These are phyloP conservation scores for Andrena hattorfiana DNA, from an alignment of 2,888 invertebrate genomes.

Conservation along the genomic window DNA sequence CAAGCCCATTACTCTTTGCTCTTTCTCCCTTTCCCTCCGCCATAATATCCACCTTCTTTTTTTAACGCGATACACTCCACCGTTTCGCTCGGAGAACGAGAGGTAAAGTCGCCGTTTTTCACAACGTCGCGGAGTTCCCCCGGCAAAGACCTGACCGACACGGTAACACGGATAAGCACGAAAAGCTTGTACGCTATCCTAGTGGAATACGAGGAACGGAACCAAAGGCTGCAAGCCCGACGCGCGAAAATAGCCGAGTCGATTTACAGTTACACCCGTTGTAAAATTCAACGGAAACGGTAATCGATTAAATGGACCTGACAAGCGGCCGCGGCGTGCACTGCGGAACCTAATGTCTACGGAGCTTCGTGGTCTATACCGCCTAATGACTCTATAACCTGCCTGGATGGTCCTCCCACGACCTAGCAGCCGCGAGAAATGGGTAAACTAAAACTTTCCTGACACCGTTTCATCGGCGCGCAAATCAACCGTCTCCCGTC, in stretches of 20 bases:
- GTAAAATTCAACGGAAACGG: constrained; percentile 60
- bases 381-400: constrained; percentile 66
- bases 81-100: constrained; percentile 21
- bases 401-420: constrained; percentile 46
- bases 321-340: constrained; percentile 42
- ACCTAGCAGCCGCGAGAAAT: constrained; percentile 33
- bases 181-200: too few species aligned
- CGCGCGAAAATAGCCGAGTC: constrained; percentile 38
- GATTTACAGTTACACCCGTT: constrained; percentile 36
- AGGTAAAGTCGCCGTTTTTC: constrained; percentile 20
- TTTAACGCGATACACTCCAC: constrained; percentile 43
- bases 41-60: constrained; percentile 42
- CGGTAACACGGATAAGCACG: neutral
- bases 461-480: neutral
- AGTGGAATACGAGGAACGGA: neutral
- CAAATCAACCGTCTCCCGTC: constrained; percentile 37
- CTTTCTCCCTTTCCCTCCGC: constrained; percentile 42
- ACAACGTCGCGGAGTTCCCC: constrained; percentile 8
- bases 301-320: constrained; percentile 67
- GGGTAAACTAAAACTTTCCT: constrained; percentile 38
- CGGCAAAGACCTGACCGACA: neutral
- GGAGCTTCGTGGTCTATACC: constrained; percentile 45
- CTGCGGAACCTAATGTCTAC: constrained; percentile 24
- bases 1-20: constrained; percentile 63
- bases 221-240: constrained; percentile 1